Evolutionary conservation across 1,140 invertebrate genomes (phyloP).

Genomic region (Drosophila subpulchrella): DNA sequence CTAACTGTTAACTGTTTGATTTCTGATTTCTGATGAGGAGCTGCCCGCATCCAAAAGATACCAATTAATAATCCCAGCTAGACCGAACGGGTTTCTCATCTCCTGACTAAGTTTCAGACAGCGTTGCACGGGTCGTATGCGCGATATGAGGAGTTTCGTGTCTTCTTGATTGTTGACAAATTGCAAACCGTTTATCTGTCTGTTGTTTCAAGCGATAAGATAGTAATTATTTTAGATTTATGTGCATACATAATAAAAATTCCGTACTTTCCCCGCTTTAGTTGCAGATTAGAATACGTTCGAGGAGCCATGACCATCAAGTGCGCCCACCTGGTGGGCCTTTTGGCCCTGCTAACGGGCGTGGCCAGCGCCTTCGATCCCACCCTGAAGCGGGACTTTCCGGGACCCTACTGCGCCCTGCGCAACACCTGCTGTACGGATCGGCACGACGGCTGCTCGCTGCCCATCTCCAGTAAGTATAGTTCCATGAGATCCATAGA

Average conservation of each 20-base stretch:
- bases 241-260: background rate
- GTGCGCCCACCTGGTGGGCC: conserved; percentile 42
- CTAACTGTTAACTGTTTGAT: conserved; percentile 73
- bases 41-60: conserved; percentile 33
- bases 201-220: conserved; percentile 11
- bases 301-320: conserved; percentile 41
- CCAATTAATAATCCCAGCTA: conserved; percentile 31
- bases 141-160: conserved; percentile 35
- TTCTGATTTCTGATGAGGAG: conserved; percentile 58
- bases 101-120: conserved; percentile 25
- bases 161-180: conserved; percentile 57
- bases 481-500: background rate
- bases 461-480: conserved; percentile 87
- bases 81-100: conserved; percentile 20
- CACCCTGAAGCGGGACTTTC: conserved; percentile 68
- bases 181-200: conserved; percentile 50
- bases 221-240: background rate
- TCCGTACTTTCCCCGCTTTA: background rate
- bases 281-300: conserved; percentile 23
- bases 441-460: conserved; percentile 90
- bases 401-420: conserved; percentile 76
- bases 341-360: conserved; percentile 43
- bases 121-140: conserved; percentile 37
- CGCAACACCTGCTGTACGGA: conserved; percentile 88
- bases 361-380: conserved; percentile 62